A percentile compares a stretch with the other conserved stretches of the same genome.
phyloP scores from a whole-genome alignment of 2,888 invertebrate genomes.

The Cistogaster globosa region DNA sequence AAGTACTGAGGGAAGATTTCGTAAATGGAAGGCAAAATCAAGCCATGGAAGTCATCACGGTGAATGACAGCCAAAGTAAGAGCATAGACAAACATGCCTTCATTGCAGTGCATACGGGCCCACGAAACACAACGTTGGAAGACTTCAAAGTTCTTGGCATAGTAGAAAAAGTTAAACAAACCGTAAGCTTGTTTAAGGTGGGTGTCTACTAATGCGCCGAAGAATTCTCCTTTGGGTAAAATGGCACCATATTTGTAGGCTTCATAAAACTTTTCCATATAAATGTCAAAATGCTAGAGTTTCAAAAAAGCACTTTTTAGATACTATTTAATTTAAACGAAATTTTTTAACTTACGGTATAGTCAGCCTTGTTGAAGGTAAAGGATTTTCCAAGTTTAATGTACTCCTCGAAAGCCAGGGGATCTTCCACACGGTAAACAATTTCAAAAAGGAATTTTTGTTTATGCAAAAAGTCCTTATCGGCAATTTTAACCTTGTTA shows the following conservation, averaged over 20 bases:
- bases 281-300: conserved; percentile 35
- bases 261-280: conserved; percentile 74
- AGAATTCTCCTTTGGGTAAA: conserved; percentile 84
- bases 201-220: conserved; percentile 83
- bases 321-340: neutral
- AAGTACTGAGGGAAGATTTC: conserved; percentile 89
- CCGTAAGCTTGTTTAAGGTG: conserved; percentile 84
- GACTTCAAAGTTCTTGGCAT: conserved; percentile 88
- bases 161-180: conserved; percentile 86
- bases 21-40: conserved; percentile 88
- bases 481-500: conserved; percentile 68
- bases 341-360: conserved; percentile 3
- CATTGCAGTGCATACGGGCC: conserved; percentile 86
- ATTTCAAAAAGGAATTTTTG: conserved; percentile 78
- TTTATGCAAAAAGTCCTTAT: conserved; percentile 75
- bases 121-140: conserved; percentile 88
- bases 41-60: conserved; percentile 86
- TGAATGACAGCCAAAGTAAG: conserved; percentile 86
- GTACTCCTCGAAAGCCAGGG: conserved; percentile 76
- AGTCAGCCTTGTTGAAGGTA: conserved; percentile 77
- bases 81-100: conserved; percentile 87
- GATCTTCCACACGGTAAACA: conserved; percentile 74
- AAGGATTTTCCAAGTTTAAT: conserved; percentile 83
- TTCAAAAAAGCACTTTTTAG: neutral
- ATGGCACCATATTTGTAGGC: conserved; percentile 77